phyloP scores from a whole-genome alignment of 1,140 invertebrate genomes.

The Gonatopus flavifemur region DNA sequence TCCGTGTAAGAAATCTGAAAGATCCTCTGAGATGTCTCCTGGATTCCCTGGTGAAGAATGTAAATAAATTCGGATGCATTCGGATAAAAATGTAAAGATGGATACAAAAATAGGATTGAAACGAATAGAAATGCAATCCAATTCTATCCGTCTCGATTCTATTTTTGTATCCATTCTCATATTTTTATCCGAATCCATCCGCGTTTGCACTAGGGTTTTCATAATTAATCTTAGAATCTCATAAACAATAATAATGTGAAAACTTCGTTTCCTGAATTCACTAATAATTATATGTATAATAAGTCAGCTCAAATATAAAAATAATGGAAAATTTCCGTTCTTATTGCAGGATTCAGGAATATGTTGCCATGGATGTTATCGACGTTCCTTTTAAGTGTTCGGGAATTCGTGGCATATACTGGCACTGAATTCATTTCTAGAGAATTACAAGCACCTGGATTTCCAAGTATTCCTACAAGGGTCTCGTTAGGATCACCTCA shows the following conservation, averaged over 20 bases:
- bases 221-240: too few species aligned
- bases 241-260: constrained; percentile 12
- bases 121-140: too few species aligned
- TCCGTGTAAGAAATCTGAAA: too few species aligned
- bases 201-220: neutral
- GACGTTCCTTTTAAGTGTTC: constrained; percentile 48
- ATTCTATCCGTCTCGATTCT: too few species aligned
- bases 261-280: neutral
- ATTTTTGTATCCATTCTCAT: too few species aligned
- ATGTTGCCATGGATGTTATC: constrained; percentile 49
- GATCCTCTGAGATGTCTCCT: too few species aligned
- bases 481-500: constrained; percentile 1
- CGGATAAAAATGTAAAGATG: too few species aligned
- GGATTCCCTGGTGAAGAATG: too few species aligned
- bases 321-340: too few species aligned
- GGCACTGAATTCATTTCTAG: constrained; percentile 32
- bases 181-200: neutral
- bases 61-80: too few species aligned
- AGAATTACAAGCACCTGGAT: constrained; percentile 40
- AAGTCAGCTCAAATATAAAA: too few species aligned
- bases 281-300: constrained; percentile 1
- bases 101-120: too few species aligned
- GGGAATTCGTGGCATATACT: constrained; percentile 37
- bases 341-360: constrained; percentile 42
- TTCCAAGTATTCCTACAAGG: constrained; percentile 15